phyloP scores from a whole-genome alignment of 2,888 invertebrate genomes.

The Epinotia bilunana region DNA sequence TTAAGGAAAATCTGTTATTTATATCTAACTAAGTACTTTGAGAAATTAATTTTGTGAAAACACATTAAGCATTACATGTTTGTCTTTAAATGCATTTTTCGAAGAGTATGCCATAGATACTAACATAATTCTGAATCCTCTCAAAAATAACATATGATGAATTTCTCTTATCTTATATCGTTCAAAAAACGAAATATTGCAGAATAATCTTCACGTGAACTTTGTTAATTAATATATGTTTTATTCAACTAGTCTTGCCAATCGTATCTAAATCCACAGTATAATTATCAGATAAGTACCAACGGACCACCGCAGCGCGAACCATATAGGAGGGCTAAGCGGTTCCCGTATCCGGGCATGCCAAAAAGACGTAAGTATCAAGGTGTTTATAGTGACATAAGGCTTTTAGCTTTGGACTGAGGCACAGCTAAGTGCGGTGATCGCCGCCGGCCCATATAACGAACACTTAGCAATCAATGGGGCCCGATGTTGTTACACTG shows the following conservation, averaged over 20 bases:
- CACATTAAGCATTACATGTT: no score
- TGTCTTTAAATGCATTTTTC: neutral
- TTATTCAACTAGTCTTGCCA: slow-evolving; percentile 25
- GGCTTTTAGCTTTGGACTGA: neutral
- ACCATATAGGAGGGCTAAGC: slow-evolving; percentile 34
- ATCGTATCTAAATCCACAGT: slow-evolving; percentile 17
- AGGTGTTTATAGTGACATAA: neutral
- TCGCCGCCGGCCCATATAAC: slow-evolving; percentile 23
- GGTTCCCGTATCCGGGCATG: slow-evolving; percentile 8
- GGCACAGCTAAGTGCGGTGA: slow-evolving; percentile 13
- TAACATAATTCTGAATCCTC: neutral
- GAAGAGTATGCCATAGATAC: neutral
- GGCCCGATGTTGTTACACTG: slow-evolving; percentile 25
- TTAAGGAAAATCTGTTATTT: neutral
- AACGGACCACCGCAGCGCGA: slow-evolving; percentile 33
- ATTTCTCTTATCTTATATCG: neutral
- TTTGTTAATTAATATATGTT: slow-evolving; percentile 16
- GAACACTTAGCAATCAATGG: slow-evolving; percentile 31
- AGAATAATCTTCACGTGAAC: neutral
- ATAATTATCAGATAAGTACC: slow-evolving; percentile 23
- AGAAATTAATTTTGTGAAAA: neutral
- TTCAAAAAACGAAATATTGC: neutral
- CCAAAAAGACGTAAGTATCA: neutral
- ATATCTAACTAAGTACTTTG: no score
- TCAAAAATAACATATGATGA: neutral